Conservation (phyloP, 2,113 vertebrate genomes). For the Sceloporus undulatus region DNA sequence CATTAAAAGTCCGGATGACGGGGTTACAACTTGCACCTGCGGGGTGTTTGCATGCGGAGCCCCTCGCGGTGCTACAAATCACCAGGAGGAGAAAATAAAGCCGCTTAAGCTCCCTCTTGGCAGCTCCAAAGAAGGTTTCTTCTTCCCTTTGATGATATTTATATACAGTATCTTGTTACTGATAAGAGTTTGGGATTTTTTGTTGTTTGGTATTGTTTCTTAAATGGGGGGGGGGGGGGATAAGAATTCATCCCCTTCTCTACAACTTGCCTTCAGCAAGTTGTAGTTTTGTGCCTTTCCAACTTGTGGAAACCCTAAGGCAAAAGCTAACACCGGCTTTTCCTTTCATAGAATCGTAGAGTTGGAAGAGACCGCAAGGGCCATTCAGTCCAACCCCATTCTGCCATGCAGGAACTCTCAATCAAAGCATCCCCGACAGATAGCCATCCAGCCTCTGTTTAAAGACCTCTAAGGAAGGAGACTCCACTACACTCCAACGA, state of each 20-base stretch:
- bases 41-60: constrained; percentile 79
- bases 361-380: no score
- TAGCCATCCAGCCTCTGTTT: no score
- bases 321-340: no score
- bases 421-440: no score
- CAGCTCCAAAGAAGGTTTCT: constrained; percentile 73
- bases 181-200: constrained; percentile 58
- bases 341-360: no score
- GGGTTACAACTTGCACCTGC: constrained; percentile 83
- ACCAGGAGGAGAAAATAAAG: constrained; percentile 80
- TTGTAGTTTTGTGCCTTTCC: no score
- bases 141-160: constrained; percentile 80
- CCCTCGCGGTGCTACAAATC: constrained; percentile 82
- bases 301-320: no score
- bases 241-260: constrained; percentile 36
- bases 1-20: constrained; percentile 83
- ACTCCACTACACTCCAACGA: no score
- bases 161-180: constrained; percentile 72
- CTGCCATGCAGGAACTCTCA: no score
- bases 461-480: no score
- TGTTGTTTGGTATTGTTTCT: no score
- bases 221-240: neutral
- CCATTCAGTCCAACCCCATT: no score
- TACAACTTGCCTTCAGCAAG: neutral
- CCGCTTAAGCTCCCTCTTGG: constrained; percentile 76